Percentiles rank a stretch among this genome's conserved stretches.
phyloP scores from a whole-genome alignment of 2,113 vertebrate species.

The Rhabdornis inornatus region DNA sequence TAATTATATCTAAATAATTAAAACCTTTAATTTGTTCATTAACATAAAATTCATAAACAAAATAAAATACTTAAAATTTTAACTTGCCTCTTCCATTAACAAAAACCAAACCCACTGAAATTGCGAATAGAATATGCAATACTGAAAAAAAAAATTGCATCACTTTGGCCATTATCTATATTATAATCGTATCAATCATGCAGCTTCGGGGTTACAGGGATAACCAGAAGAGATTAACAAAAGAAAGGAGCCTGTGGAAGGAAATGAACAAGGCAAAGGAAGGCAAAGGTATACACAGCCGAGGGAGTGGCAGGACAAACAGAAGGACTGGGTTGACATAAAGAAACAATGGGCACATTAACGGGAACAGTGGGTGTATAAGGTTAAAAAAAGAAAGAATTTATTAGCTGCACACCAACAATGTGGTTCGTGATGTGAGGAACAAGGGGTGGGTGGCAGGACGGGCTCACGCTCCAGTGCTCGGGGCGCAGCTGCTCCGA shows the following conservation, averaged over 20 bases:
- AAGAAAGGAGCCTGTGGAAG: background rate
- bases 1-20: background rate
- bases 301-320: conserved; percentile 58
- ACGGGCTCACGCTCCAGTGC: background rate
- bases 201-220: background rate
- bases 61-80: background rate
- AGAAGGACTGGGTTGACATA: background rate
- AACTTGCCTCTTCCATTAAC: background rate
- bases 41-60: background rate
- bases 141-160: background rate
- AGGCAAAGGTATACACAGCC: background rate
- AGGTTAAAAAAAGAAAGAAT: conserved; percentile 3
- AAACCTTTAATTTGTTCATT: background rate
- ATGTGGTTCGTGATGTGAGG: background rate
- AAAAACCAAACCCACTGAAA: background rate
- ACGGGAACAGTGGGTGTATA: background rate
- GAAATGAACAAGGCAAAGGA: background rate
- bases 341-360: conserved; percentile 39
- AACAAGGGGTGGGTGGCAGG: background rate
- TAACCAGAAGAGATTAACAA: background rate
- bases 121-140: fast-evolving
- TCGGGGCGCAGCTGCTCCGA: fast-evolving
- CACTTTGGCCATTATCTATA: background rate
- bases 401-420: background rate
- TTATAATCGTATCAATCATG: background rate